phyloP scores from a whole-genome alignment of 2,797 vertebrate species.

The Agapornis canus region DNA sequence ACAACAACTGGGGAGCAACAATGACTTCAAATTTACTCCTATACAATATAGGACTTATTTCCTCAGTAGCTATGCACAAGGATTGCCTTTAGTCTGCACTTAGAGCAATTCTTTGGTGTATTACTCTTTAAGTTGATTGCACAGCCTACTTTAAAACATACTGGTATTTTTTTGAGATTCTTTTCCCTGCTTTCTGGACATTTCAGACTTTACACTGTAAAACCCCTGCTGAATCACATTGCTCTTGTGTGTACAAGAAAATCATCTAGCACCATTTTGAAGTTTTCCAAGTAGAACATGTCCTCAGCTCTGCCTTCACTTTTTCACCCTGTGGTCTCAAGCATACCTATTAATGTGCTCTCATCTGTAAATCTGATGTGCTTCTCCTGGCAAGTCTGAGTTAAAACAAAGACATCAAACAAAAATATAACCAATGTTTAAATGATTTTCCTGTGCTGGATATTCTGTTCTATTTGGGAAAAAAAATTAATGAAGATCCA shows the following conservation, averaged over 20 bases:
- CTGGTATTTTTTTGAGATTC: neutral
- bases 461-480: neutral
- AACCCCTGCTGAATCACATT: neutral
- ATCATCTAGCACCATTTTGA: neutral
- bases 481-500: neutral
- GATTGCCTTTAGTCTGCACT: neutral
- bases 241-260: neutral
- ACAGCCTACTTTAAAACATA: neutral
- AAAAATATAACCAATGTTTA: neutral
- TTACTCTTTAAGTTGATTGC: neutral
- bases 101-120: neutral
- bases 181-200: neutral
- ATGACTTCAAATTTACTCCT: neutral
- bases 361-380: neutral
- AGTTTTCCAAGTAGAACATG: neutral
- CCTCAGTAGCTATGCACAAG: neutral
- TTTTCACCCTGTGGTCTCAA: neutral
- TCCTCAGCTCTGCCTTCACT: neutral
- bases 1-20: neutral
- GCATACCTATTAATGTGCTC: rapidly evolving
- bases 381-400: neutral
- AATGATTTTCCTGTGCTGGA: neutral
- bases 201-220: neutral
- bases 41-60: neutral
- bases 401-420: neutral